These are phyloP conservation scores for Ophioninae sp. DNA, from an alignment of 2,888 invertebrate species.

Conservation along the genomic window DNA sequence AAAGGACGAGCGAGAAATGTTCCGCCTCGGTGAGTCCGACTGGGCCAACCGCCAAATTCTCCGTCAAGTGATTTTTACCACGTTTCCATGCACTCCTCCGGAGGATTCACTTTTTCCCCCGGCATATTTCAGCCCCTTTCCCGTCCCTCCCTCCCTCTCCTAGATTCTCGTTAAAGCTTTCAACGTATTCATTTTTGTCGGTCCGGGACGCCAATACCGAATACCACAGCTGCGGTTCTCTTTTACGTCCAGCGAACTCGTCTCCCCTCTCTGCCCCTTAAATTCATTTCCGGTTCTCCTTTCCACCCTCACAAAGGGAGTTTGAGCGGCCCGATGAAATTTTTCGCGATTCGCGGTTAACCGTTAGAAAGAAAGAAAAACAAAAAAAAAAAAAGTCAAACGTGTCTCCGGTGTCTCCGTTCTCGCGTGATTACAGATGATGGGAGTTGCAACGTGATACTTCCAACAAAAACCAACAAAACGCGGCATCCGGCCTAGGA, in stretches of 20 bases:
- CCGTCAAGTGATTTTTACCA: constrained; percentile 66
- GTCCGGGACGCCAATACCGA: constrained; percentile 24
- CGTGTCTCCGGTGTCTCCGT: constrained; percentile 28
- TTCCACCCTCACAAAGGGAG: not conserved
- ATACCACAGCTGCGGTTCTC: constrained; percentile 52
- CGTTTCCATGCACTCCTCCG: constrained; percentile 63
- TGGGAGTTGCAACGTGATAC: not conserved
- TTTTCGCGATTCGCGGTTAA: constrained; percentile 34
- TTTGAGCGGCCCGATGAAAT: not conserved
- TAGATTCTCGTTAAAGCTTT: constrained; percentile 22
- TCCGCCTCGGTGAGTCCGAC: constrained; percentile 61
- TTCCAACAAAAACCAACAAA: not conserved
- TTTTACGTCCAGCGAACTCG: constrained; percentile 33
- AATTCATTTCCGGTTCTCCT: not conserved
- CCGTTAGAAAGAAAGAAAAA: not conserved
- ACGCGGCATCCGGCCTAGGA: not conserved
- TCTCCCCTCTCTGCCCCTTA: too few species aligned
- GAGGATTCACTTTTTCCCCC: constrained; percentile 51
- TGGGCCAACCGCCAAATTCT: constrained; percentile 66
- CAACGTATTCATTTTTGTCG: constrained; percentile 47
- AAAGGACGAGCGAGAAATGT: constrained; percentile 53
- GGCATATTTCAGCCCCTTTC: constrained; percentile 24
- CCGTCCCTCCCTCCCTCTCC: not conserved
- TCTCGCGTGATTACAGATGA: constrained; percentile 46
- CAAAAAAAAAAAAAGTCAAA: constrained; percentile 20